Conservation (phyloP, 2,888 invertebrate species). For the Lamproptera curius region DNA sequence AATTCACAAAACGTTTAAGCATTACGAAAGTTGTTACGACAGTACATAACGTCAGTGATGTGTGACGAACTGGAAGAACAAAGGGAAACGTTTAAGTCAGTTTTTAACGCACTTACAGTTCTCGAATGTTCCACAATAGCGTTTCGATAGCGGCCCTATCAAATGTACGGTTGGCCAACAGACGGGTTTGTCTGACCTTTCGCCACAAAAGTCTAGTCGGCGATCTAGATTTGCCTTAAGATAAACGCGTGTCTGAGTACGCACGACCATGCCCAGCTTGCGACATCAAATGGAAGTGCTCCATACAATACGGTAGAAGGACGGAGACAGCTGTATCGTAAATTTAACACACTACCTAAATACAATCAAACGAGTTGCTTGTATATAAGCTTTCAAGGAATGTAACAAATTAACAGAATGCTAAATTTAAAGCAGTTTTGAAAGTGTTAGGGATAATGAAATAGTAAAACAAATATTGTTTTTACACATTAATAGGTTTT, state of each 20-base stretch:
- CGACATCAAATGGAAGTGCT: slow-evolving; percentile 25
- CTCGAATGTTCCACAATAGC: slow-evolving; percentile 22
- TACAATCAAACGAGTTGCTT: too few species aligned
- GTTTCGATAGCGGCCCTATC: slow-evolving; percentile 26
- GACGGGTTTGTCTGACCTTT: slow-evolving; percentile 63
- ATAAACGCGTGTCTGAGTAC: slow-evolving; percentile 45
- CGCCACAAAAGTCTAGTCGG: slow-evolving; percentile 56
- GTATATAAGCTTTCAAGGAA: too few species aligned
- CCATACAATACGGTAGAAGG: neutral
- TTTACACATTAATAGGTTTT: too few species aligned
- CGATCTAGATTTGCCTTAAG: slow-evolving; percentile 60
- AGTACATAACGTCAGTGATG: neutral
- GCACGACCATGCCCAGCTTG: slow-evolving; percentile 32
- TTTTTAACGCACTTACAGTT: slow-evolving; percentile 1
- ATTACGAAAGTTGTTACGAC: neutral
- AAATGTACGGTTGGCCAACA: slow-evolving; percentile 37
- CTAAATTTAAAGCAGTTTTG: too few species aligned
- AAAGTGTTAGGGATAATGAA: too few species aligned
- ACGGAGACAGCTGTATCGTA: too few species aligned
- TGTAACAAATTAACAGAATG: too few species aligned
- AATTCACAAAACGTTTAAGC: slow-evolving; percentile 6
- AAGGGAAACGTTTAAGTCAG: slow-evolving; percentile 4
- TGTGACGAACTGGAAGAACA: slow-evolving; percentile 1
- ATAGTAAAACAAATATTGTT: too few species aligned
- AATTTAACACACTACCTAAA: too few species aligned